These are phyloP conservation scores for Saguinus imperator DNA, from an alignment of 2,113 vertebrate species.

Conservation along the genomic window DNA sequence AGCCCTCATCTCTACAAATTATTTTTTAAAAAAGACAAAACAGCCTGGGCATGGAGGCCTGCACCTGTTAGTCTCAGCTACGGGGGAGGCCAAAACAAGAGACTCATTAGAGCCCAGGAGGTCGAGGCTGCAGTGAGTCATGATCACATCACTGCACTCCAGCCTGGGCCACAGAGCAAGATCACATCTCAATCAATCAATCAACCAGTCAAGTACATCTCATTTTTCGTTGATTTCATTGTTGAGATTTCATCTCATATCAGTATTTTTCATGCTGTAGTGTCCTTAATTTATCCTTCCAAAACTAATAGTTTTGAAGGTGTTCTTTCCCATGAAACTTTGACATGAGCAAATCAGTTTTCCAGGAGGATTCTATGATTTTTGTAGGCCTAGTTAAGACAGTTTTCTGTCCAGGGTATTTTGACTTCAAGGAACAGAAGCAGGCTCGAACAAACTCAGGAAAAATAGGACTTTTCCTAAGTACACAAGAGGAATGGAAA, in stretches of 20 bases:
- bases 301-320: neutral
- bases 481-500: neutral
- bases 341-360: neutral
- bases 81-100: too few species aligned
- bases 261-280: neutral
- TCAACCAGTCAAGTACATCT: too few species aligned
- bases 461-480: neutral
- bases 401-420: neutral
- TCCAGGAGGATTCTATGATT: neutral
- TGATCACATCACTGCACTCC: too few species aligned
- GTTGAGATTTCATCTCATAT: too few species aligned
- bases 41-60: too few species aligned
- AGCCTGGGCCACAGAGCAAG: too few species aligned
- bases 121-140: too few species aligned
- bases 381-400: neutral
- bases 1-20: too few species aligned
- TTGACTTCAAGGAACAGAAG: neutral
- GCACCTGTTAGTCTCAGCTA: too few species aligned
- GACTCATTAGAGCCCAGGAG: too few species aligned
- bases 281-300: neutral
- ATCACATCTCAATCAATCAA: too few species aligned
- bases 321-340: neutral
- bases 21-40: too few species aligned
- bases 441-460: neutral
- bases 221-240: neutral